Evolutionary conservation across 2,888 invertebrate species (phyloP).

Genomic region (Pilophorus perplexus): DNA sequence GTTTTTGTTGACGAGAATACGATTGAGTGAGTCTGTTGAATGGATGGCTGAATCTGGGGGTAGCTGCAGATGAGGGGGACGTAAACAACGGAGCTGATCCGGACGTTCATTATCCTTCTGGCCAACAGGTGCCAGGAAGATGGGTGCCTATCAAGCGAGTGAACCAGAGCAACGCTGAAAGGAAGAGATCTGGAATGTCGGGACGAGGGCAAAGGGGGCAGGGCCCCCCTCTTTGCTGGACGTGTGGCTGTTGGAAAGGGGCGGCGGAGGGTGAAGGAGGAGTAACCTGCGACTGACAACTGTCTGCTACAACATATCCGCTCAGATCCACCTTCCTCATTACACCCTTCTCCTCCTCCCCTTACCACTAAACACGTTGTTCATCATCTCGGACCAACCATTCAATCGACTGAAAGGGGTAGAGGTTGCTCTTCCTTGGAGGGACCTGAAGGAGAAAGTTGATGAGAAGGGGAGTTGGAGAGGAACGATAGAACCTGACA

Average conservation of each 20-base stretch:
- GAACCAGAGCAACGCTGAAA: background rate
- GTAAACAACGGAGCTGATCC: constrained; percentile 11
- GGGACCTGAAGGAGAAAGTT: too few relatives aligned
- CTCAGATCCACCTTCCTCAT: constrained; percentile 6
- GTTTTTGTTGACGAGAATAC: background rate
- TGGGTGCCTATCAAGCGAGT: background rate
- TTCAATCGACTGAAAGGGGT: too few relatives aligned
- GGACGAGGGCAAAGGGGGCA: background rate
- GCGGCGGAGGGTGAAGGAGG: constrained; percentile 1
- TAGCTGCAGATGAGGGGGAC: constrained; percentile 8
- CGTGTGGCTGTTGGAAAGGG: too few relatives aligned
- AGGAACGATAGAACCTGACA: too few relatives aligned
- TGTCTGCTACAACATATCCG: constrained; percentile 27
- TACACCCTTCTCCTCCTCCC: constrained; percentile 13
- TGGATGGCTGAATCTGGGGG: too few relatives aligned
- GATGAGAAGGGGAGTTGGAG: too few relatives aligned
- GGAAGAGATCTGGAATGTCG: background rate
- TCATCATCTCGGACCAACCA: constrained; percentile 23
- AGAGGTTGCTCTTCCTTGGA: too few relatives aligned
- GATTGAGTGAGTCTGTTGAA: constrained; percentile 2
- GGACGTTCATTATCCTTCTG: constrained; percentile 21
- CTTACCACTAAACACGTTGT: too few relatives aligned
- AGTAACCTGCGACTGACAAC: constrained; percentile 25
- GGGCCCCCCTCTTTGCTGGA: too few relatives aligned
- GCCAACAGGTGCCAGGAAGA: constrained; percentile 11